Evolutionary conservation across 2,113 vertebrate genomes (phyloP), one percentile per base, ranked within the genome.

Genomic region (Megaceryle torquata): DNA sequence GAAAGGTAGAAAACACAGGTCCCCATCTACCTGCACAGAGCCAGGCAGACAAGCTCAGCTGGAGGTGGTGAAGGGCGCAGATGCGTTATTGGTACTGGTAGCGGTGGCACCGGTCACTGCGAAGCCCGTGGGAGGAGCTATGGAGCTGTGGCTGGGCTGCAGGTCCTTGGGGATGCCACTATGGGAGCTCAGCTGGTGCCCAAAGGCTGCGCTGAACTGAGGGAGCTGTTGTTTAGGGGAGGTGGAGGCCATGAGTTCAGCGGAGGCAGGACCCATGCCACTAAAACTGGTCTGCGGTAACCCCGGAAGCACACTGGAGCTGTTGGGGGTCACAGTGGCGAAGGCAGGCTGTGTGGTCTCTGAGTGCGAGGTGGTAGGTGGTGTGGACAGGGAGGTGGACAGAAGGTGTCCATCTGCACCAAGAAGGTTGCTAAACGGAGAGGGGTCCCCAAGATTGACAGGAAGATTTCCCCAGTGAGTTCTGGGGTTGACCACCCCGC

Each of bases 151-250:
- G 98, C 99, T 99, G 97, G 99, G 99, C 98, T 99, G 99, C 97
- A 99, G 98, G 97, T 99, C 99, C 98, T 99, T 99, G 72, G 99
- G 99, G 97, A 99, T 99, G 98, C 99, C 99, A 96, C 99, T 99
- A 98, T 99, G 99, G 91, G 99, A 98, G 97, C 98, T 98, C 98
- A 99, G 97, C 97, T 99, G 99, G 97, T 99, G 99, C 97, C 99
- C 99, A 4, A 99, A 99, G 98, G 99, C 99, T 41, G 99, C 99
- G 65, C 99, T 99, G 98, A 99, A 99, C 98, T 99, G 99, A 89
- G 99, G 99, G 97, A 99, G 99, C 96, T 99, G 99, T 81, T 99
- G 99, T 97, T 99, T 99, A 97, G 99, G 98, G 95, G 99, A 99
- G 64, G 98, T 97, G 96, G 99, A 98, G 97, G 98, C 98, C 98